Evolutionary conservation across 2,888 invertebrate species (phyloP), one percentile per base, ranked within the genome.

Genomic region (Leucophenga montana): DNA sequence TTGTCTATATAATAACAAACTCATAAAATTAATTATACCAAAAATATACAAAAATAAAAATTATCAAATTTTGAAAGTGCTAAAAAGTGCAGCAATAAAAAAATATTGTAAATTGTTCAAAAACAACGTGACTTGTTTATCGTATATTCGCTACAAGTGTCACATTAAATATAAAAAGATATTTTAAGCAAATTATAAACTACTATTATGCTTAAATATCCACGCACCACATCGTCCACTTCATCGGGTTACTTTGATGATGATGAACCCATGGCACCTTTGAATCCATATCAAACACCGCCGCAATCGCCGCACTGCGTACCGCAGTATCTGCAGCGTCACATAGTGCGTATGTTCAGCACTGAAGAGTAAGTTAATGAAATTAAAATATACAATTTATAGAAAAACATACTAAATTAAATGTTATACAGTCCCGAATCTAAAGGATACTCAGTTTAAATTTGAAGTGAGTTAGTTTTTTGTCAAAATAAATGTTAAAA

Each of bases 341-440:
- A 86, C 73, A 88, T 88, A 71, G 84, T 88, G 65, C 79, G 88
- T 76, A 88, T 88, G 88, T 88, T 88, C 74, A 88, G 88, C 77
- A 78, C 80, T 11, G 88, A 88, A 85, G 88, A 88, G 88, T 88
- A 81, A 88, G 88, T 86, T 69, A 5, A 5, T 39, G 39, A 39
- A 39, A 39, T 39, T 11, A 39, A 39, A 5, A 11, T 39, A 39
- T 5, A 39, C 8, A 39, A 11, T 39, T 39, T 39, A 39, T 16
- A 44, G 31, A 50, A 22, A 20, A 27, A 27, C 48, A 65, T 46
- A 27, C n/a, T n/a, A n/a, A n/a, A n/a, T n/a, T n/a, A 64, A 48
- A 16, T 48, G 5, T 48, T 48, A 3, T 48, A 48, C 27, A 27
- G 27, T 27, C n/a, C n/a, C n/a, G n/a, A n/a, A n/a, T n/a, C n/a